Percentiles rank a stretch among this genome's conserved stretches.
phyloP scores from a whole-genome alignment of 2,113 vertebrate genomes.

The Notarius quadriscutis region DNA sequence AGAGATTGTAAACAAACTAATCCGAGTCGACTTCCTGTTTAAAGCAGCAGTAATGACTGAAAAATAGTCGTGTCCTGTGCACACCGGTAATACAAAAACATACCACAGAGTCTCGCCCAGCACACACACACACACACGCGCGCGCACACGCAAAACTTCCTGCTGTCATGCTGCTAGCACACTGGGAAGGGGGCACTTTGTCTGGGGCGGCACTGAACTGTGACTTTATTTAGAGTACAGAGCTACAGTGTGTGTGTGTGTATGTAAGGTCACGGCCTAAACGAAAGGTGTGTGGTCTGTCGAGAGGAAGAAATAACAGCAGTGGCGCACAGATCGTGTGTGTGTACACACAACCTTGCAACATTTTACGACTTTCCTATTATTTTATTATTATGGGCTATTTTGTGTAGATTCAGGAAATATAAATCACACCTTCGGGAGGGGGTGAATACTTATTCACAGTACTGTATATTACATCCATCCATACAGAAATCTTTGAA shows the following conservation, averaged over 20 bases:
- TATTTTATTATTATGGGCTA: neutral
- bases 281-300: conserved; percentile 42
- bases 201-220: conserved; percentile 21
- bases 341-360: no score
- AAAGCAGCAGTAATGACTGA: conserved; percentile 37
- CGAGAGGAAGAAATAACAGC: neutral
- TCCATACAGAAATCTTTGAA: neutral
- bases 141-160: conserved; percentile 37
- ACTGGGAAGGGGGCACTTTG: conserved; percentile 32
- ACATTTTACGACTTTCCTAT: no score
- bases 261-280: conserved; percentile 19
- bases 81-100: conserved; percentile 43
- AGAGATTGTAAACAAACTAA: conserved; percentile 11
- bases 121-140: conserved; percentile 15
- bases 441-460: neutral
- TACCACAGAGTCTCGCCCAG: conserved; percentile 6
- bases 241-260: neutral
- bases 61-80: conserved; percentile 40
- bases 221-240: conserved; percentile 40
- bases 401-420: neutral
- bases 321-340: neutral
- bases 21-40: conserved; percentile 38
- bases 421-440: neutral
- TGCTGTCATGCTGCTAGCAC: conserved; percentile 32
- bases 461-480: neutral